Conservation (phyloP, 2,797 vertebrate genomes). For the Lithobates pipiens region DNA sequence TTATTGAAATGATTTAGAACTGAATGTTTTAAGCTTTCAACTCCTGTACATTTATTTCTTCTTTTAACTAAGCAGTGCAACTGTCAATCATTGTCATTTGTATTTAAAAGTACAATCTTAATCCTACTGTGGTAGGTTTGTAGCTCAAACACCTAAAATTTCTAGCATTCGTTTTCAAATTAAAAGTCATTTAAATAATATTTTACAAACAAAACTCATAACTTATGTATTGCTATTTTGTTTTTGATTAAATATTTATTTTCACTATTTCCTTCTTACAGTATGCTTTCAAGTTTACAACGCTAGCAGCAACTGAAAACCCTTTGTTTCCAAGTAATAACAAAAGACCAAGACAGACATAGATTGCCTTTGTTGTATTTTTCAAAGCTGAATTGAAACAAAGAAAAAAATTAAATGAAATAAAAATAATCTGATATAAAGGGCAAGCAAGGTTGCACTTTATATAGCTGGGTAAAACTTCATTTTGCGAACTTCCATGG, state of each 20-base stretch:
- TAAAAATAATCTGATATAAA: constrained; percentile 37
- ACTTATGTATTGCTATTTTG: not conserved
- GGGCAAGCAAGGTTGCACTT: constrained; percentile 38
- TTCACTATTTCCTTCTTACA: not conserved
- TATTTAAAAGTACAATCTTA: too few species aligned
- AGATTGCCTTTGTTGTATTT: constrained; percentile 19
- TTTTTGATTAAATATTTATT: not conserved
- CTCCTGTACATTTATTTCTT: too few species aligned
- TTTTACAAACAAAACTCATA: not conserved
- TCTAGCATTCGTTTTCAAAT: too few species aligned
- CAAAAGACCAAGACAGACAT: constrained; percentile 4
- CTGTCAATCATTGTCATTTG: too few species aligned
- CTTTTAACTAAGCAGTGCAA: too few species aligned
- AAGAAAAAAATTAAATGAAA: constrained; percentile 28
- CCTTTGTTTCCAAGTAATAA: constrained; percentile 10
- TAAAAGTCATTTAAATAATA: too few species aligned
- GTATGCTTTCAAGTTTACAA: not conserved
- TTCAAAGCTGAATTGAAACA: constrained; percentile 29
- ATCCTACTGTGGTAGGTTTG: too few species aligned
- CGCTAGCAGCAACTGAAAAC: not conserved
- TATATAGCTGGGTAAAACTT: constrained; percentile 33
- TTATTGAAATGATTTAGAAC: too few species aligned
- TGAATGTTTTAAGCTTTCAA: too few species aligned
- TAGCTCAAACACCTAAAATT: too few species aligned
- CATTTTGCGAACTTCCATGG: constrained; percentile 16